These are phyloP conservation scores for Spisula subtruncata DNA, from an alignment of 2,888 invertebrate genomes.

Conservation along the genomic window DNA sequence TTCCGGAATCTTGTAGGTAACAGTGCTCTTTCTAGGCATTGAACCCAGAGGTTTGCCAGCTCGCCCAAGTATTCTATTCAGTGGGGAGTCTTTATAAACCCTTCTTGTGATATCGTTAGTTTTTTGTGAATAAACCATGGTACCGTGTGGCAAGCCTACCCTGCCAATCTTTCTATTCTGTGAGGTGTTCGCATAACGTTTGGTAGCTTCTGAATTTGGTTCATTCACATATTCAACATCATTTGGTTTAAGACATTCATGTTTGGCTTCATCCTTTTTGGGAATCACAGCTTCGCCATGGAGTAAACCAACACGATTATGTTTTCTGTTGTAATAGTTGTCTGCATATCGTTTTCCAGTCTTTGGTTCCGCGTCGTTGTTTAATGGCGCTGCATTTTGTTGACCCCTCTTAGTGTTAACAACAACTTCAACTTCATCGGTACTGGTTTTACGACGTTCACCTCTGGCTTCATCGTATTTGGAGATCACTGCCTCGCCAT, in stretches of 20 bases:
- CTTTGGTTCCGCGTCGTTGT: too few species aligned
- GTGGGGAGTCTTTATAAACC: neutral
- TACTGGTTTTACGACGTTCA: neutral
- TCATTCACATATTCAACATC: too few species aligned
- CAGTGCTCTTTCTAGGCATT: slow-evolving; percentile 29
- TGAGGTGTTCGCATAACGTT: too few species aligned
- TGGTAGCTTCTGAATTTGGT: too few species aligned
- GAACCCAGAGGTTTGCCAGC: slow-evolving; percentile 58
- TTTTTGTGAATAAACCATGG: neutral
- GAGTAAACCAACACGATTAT: too few species aligned
- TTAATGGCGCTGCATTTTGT: neutral
- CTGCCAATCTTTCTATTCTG: neutral
- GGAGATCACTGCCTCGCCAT: neutral
- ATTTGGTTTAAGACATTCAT: too few species aligned
- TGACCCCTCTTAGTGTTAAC: too few species aligned
- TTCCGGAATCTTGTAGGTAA: slow-evolving; percentile 3
- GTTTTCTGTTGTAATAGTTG: too few species aligned
- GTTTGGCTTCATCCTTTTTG: too few species aligned
- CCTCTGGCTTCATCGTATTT: neutral
- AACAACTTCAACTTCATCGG: neutral
- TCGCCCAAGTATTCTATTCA: slow-evolving; percentile 47
- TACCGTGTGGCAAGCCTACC: slow-evolving; percentile 8
- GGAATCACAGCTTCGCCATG: too few species aligned
- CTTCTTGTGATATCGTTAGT: neutral
- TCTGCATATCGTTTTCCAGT: too few species aligned